These are phyloP conservation scores for Molorchus minor DNA, from an alignment of 2,888 invertebrate genomes.

Conservation along the genomic window DNA sequence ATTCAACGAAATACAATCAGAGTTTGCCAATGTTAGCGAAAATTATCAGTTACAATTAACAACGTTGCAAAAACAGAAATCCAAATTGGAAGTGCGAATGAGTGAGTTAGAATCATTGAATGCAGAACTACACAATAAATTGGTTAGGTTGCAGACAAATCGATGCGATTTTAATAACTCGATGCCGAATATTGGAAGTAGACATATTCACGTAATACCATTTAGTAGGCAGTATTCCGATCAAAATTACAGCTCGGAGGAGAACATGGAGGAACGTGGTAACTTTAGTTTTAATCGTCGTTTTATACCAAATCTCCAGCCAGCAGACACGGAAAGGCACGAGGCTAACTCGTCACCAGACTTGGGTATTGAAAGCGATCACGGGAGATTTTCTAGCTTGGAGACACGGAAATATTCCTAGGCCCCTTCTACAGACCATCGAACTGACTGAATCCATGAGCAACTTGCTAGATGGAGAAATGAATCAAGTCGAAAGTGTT, in stretches of 20 bases:
- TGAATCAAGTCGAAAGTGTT: conserved; percentile 42
- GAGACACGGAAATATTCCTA: conserved; percentile 66
- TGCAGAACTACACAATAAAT: conserved; percentile 57
- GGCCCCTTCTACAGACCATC: conserved; percentile 62
- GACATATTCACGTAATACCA: conserved; percentile 26
- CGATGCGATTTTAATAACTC: conserved; percentile 38
- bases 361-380: conserved; percentile 89
- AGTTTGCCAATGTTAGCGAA: conserved; percentile 52
- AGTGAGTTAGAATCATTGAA: conserved; percentile 61
- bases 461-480: conserved; percentile 56
- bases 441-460: conserved; percentile 62
- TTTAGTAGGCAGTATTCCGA: conserved; percentile 54
- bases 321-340: conserved; percentile 52
- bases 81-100: conserved; percentile 61
- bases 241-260: conserved; percentile 64
- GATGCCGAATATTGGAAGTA: conserved; percentile 32
- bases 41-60: conserved; percentile 52
- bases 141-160: conserved; percentile 52
- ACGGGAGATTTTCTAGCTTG: conserved; percentile 70
- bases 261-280: conserved; percentile 47
- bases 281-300: conserved; percentile 19
- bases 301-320: conserved; percentile 22
- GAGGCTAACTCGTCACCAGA: conserved; percentile 78
- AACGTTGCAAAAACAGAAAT: conserved; percentile 61
- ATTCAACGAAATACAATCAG: conserved; percentile 51